Base-by-base conservation (phyloP, 2,113 vertebrate species). In the Talpa occidentalis region DNA sequence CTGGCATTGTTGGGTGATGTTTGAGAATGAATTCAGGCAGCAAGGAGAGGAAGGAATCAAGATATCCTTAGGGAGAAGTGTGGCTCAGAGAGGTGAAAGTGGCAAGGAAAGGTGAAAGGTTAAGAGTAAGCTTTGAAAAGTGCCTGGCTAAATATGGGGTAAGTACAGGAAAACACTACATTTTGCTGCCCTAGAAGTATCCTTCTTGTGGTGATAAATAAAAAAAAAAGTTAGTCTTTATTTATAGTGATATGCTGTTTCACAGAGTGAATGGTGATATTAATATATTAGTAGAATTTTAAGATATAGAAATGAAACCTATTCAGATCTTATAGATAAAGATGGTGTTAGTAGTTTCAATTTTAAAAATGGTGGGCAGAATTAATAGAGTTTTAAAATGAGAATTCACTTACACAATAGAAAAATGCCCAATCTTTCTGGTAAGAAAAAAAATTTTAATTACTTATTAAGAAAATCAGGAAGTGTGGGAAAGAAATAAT, bases 391-490 rank as follows among this genome's bases (percentile, higher is more conserved):
- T 67, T 94, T 96, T 1, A 94, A 96, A 97, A 92, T 12, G 10
- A 92, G 96, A 92, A 42, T 26, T 95, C 95, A 98, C 96, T 98
- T 98, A 98, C 95, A 96, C 84, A 94, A 97, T 88, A 97, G 79
- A 97, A 97, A 96, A 98, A 21, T 97, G 96, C 73, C 97, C 96
- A 97, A 96, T 94, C 96, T 96, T 96, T 98, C 96, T 98, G 97
- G 82, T 89, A 95, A 97, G 92, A 93, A 98, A 98, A 97, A 97
- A 96, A 94, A 7, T 66, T 95, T 81, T 88, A 0, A 32, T 97
- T 97, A 97, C 59, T 95, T 97, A 97, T 69, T 96, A 92, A 94
- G 42, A 91, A 10, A 44, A 78, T 89, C 54, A 92, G 32, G 40
- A 83, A 67, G 77, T 35, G 14, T 82, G 24, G 62, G 47, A 14